Evolutionary conservation across 1,140 invertebrate genomes (phyloP).

Genomic region (Drosophila obscura): DNA sequence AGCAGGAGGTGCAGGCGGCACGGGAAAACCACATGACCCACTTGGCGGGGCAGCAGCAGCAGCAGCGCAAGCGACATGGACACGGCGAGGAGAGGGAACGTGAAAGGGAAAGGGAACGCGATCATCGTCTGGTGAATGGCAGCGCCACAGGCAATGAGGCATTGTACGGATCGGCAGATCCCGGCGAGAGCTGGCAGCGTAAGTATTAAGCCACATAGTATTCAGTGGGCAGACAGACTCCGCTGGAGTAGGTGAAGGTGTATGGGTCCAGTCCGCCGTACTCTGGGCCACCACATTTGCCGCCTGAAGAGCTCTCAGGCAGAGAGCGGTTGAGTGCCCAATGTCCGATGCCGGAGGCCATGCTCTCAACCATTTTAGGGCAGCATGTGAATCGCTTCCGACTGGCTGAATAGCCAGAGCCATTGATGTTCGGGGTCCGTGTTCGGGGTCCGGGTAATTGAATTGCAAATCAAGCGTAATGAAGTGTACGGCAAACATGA

Average conservation of each 20-base stretch:
- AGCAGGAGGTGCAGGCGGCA: slow-evolving; percentile 55
- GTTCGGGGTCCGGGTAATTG: slow-evolving; percentile 63
- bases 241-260: too few relatives aligned
- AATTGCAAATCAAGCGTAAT: slow-evolving; percentile 81
- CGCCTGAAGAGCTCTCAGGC: neutral
- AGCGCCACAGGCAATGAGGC: slow-evolving; percentile 24
- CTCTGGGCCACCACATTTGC: neutral
- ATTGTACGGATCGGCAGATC: slow-evolving; percentile 68
- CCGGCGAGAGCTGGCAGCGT: slow-evolving; percentile 88
- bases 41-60: slow-evolving; percentile 32
- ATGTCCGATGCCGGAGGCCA: slow-evolving; percentile 16
- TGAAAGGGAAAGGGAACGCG: slow-evolving; percentile 44
- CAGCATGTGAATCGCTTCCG: slow-evolving; percentile 39
- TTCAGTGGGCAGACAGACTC: too few relatives aligned
- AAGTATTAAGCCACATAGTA: slow-evolving; percentile 58
- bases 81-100: slow-evolving; percentile 41
- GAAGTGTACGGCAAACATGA: slow-evolving; percentile 73
- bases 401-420: slow-evolving; percentile 34
- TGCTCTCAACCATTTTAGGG: slow-evolving; percentile 33
- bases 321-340: neutral
- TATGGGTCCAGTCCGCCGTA: too few relatives aligned
- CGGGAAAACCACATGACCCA: slow-evolving; percentile 57
- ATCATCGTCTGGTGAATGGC: slow-evolving; percentile 62
- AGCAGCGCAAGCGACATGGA: slow-evolving; percentile 55
- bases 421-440: slow-evolving; percentile 11